Evolutionary conservation across 1,140 invertebrate species (phyloP), one percentile per base, ranked within the genome.

Genomic region (Drosophila melanica): DNA sequence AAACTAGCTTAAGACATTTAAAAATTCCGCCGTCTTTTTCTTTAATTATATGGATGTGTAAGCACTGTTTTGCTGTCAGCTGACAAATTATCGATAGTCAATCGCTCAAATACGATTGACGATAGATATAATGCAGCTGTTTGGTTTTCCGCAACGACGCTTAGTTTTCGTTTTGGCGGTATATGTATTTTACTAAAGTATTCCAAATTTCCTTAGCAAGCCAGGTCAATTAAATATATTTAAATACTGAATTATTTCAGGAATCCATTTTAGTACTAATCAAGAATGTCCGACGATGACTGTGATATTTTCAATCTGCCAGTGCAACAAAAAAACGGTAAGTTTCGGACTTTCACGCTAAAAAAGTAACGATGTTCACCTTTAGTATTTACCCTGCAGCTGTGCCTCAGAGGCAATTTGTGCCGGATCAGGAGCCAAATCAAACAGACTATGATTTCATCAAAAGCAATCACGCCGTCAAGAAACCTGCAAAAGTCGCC

Each of bases 231-330:
- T 12, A 12, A 10, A 1, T 11, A 16, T 10, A 10, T 16, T 48
- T n/a, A 3, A 58, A n/a, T 27, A 5, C 27, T 5, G 6, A 7
- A 27, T 27, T 27, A 27, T 5, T 48, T 27, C 27, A 9, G 20
- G 30, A 27, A 9, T 2, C 4, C 7, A n/a, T 2, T 1, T 9
- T n/a, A 35, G 33, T 33, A 10, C n/a, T 7, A 9, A 47, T n/a
- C 8, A 10, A 59, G 23, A 44, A 86, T 86, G 81, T 86, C 81
- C 0, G 81, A 86, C 45, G 81, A 86, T 51, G 81, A 86, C 16
- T 79, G 30, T 42, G 81, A 86, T 60, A 76, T 86, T 41, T 86
- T 86, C 11, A 72, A 76, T 42, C 45, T 77, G n/a, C 59, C 45
- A 5, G 41, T 39, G 30, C 69, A 20, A 7, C 55, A 62, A 18